Evolutionary conservation across 1,140 invertebrate species (phyloP).

Genomic region (Solenopsis fugax): DNA sequence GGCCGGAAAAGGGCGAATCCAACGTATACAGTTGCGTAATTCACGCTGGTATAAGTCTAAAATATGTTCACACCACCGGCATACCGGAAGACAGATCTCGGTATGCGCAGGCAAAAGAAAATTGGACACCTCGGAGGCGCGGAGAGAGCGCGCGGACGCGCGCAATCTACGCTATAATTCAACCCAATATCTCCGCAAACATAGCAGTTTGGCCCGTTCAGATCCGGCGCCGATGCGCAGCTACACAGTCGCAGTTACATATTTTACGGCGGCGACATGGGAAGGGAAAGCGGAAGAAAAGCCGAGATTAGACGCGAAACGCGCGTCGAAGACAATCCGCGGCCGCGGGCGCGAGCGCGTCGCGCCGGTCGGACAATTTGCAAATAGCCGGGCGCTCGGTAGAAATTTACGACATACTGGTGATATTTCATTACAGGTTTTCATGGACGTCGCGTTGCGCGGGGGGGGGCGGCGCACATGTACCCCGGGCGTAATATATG

Average conservation of each 20-base stretch:
- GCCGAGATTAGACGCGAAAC: constrained; percentile 60
- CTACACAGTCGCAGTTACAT: constrained; percentile 42
- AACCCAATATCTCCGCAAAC: constrained; percentile 52
- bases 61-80: constrained; percentile 45
- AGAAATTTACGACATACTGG: constrained; percentile 31
- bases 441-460: constrained; percentile 29
- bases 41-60: constrained; percentile 44
- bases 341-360: not conserved
- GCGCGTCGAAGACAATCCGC: constrained; percentile 51
- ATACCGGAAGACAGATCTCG: constrained; percentile 45
- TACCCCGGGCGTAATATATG: constrained; percentile 59
- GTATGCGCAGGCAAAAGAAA: constrained; percentile 53
- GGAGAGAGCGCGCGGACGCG: constrained; percentile 9
- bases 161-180: constrained; percentile 60
- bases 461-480: not conserved
- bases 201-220: constrained; percentile 46
- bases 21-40: constrained; percentile 35
- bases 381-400: constrained; percentile 14
- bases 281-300: not conserved
- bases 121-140: constrained; percentile 40
- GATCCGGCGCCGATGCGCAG: constrained; percentile 36
- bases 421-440: constrained; percentile 71
- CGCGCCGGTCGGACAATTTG: constrained; percentile 49
- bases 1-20: constrained; percentile 19
- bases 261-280: constrained; percentile 34